A percentile compares a stretch with the other conserved stretches of the same genome.
Conservation (phyloP, 2,888 invertebrate species). For the Dryococelus australis region DNA sequence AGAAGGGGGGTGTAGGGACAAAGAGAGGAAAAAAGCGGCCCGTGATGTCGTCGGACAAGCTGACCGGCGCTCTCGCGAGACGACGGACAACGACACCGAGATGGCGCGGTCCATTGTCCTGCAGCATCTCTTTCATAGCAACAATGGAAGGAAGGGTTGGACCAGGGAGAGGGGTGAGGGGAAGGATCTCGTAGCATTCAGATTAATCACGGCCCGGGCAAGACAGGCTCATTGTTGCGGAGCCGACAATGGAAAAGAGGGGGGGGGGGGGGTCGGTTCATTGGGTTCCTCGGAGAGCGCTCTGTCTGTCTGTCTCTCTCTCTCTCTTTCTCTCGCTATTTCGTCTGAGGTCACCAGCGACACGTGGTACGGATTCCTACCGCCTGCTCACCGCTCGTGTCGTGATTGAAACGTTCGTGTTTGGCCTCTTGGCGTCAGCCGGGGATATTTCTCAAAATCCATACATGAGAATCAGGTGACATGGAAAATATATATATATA, state of each 20-base stretch:
- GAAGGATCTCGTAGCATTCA: background rate
- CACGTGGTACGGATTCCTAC: background rate
- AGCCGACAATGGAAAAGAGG: background rate
- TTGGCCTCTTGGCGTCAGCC: too few species aligned
- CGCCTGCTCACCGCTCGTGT: background rate
- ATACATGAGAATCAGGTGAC: too few species aligned
- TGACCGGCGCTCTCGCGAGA: background rate
- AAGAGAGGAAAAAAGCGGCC: background rate
- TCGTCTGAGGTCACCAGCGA: slow-evolving; percentile 4
- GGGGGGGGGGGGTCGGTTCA: background rate
- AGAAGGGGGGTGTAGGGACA: background rate
- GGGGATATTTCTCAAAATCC: too few species aligned
- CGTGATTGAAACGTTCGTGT: too few species aligned
- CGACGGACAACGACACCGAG: background rate
- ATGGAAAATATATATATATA: too few species aligned
- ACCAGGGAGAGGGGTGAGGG: background rate
- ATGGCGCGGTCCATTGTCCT: slow-evolving; percentile 7
- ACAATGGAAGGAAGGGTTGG: background rate
- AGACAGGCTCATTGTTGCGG: background rate
- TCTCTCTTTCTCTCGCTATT: background rate
- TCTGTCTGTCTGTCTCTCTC: too few species aligned
- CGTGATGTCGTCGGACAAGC: background rate
- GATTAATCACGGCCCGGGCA: background rate
- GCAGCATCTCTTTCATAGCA: background rate
- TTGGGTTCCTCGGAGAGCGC: background rate